Conservation (phyloP, 2,113 vertebrate species). For the Saguinus imperator region DNA sequence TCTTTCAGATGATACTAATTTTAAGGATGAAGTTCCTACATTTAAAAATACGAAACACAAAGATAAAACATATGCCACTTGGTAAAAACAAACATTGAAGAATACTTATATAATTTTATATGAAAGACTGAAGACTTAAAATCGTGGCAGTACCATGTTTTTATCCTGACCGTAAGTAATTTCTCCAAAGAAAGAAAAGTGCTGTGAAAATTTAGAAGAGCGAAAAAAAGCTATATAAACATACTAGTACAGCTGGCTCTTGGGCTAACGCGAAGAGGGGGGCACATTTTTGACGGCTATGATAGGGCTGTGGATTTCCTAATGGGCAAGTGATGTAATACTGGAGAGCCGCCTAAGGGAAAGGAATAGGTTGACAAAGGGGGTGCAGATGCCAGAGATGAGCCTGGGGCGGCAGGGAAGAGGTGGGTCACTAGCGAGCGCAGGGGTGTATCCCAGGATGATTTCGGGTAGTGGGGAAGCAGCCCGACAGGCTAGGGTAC, state of each 20-base stretch:
- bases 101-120: too few species aligned
- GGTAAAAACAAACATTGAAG: background rate
- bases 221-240: background rate
- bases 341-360: background rate
- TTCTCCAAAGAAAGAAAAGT: background rate
- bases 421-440: background rate
- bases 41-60: background rate
- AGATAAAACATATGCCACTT: background rate
- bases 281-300: too few species aligned
- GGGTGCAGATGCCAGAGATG: background rate
- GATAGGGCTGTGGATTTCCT: background rate
- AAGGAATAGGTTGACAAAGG: conserved; percentile 21
- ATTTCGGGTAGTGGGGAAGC: background rate
- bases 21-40: background rate
- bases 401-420: background rate
- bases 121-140: background rate
- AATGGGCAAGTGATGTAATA: background rate
- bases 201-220: background rate
- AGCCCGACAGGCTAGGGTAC: background rate
- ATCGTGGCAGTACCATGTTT: background rate
- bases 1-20: background rate
- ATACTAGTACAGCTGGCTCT: background rate
- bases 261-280: accelerated
- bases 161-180: background rate
- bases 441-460: background rate